phyloP scores from a whole-genome alignment of 1,140 invertebrate genomes.

The Oncopodura yosiiana region DNA sequence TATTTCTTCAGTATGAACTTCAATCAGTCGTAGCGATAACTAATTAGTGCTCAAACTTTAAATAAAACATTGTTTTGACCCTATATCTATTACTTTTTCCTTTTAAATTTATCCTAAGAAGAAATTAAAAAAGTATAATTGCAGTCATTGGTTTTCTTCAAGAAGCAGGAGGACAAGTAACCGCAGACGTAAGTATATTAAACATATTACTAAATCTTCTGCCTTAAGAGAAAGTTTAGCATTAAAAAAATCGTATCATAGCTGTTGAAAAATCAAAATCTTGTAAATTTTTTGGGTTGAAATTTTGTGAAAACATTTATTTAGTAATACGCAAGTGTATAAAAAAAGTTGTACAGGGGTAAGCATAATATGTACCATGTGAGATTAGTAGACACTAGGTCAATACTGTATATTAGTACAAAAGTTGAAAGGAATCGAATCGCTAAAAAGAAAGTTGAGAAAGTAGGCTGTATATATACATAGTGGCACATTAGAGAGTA shows the following conservation, averaged over 20 bases:
- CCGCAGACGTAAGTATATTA: slow-evolving; percentile 1
- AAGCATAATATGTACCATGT: neutral
- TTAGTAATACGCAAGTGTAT: neutral
- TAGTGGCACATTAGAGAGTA: neutral
- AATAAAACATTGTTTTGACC: no score
- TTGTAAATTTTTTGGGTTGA: neutral
- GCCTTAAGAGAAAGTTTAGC: neutral
- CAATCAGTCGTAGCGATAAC: neutral
- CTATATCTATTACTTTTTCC: neutral
- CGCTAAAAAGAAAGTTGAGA: neutral
- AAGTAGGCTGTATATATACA: neutral
- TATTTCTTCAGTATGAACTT: slow-evolving; percentile 1
- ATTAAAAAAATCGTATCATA: neutral
- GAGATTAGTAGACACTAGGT: neutral
- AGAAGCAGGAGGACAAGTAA: neutral
- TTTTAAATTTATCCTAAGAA: neutral
- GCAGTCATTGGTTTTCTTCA: neutral
- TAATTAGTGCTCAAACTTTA: neutral
- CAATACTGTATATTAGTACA: neutral
- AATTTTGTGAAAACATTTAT: neutral
- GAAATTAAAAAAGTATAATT: neutral
- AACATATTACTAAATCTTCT: no score
- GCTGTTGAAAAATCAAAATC: neutral
- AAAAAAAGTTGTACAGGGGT: slow-evolving; percentile 8
- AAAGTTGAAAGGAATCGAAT: neutral